Evolutionary conservation across 2,797 vertebrate genomes (phyloP).

Genomic region (Lithobates sylvaticus): DNA sequence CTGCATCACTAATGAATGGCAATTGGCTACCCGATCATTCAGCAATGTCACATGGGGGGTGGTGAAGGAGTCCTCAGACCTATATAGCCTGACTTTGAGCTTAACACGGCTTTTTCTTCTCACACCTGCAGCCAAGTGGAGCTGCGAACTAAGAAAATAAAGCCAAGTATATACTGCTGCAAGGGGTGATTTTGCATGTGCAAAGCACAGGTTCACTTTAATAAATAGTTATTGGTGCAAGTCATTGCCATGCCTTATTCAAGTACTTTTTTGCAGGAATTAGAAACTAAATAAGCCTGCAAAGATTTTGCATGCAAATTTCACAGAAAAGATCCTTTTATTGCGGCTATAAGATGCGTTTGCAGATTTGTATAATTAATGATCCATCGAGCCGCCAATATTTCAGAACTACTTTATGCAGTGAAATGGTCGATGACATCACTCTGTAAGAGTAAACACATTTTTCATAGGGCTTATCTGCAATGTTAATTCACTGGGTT

Average conservation of each 20-base stretch:
- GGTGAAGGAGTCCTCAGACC: too few species aligned
- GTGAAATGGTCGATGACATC: slow-evolving; percentile 61
- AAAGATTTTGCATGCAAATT: slow-evolving; percentile 33
- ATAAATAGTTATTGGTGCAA: background rate
- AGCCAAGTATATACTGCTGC: too few species aligned
- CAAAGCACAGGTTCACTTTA: background rate
- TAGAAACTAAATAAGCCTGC: slow-evolving; percentile 9
- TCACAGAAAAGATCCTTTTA: slow-evolving; percentile 54
- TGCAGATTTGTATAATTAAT: slow-evolving; percentile 58
- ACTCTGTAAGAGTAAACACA: slow-evolving; percentile 58
- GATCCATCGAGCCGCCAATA: slow-evolving; percentile 53
- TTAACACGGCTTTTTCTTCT: too few species aligned
- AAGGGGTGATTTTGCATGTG: too few species aligned
- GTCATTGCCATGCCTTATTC: background rate
- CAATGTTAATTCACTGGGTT: slow-evolving; percentile 35
- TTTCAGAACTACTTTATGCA: slow-evolving; percentile 49
- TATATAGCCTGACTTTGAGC: too few species aligned
- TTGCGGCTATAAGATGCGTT: slow-evolving; percentile 56
- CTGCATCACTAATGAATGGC: too few species aligned
- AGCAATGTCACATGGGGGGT: too few species aligned
- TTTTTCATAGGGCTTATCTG: slow-evolving; percentile 54
- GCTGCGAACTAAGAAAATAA: too few species aligned
- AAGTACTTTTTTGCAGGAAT: background rate
- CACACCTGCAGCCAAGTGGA: too few species aligned
- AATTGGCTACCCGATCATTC: too few species aligned